Evolutionary conservation across 2,113 vertebrate species (phyloP).

Genomic region (Microtus oregoni): DNA sequence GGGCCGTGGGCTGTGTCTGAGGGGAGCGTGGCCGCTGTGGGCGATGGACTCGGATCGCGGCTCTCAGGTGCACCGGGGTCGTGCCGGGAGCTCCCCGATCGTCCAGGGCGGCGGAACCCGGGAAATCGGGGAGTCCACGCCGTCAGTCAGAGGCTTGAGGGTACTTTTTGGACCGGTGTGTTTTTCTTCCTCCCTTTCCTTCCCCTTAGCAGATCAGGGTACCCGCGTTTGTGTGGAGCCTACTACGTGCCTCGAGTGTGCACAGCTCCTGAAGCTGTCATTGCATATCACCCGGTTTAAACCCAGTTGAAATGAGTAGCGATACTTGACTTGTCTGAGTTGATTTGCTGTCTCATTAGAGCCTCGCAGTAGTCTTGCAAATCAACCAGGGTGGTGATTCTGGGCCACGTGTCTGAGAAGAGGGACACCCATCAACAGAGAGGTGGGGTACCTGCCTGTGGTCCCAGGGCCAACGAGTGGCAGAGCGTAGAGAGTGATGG

Average conservation of each 20-base stretch:
- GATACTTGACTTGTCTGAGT: constrained; percentile 58
- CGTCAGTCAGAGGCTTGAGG: background rate
- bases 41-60: constrained; percentile 32
- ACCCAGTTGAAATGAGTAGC: constrained; percentile 43
- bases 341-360: constrained; percentile 81
- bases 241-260: constrained; percentile 20
- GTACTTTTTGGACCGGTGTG: constrained; percentile 43
- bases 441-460: background rate
- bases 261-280: constrained; percentile 49
- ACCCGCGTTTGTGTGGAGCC: background rate
- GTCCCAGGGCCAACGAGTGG: background rate
- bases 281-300: background rate
- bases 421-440: constrained; percentile 2
- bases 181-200: background rate
- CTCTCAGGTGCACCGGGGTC: constrained; percentile 62
- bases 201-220: constrained; percentile 6
- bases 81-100: background rate
- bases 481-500: background rate
- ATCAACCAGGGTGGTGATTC: constrained; percentile 51
- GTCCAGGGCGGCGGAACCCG: constrained; percentile 14
- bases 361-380: constrained; percentile 48
- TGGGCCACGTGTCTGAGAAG: constrained; percentile 64
- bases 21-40: constrained; percentile 9
- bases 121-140: background rate
- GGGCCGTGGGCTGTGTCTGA: constrained; percentile 26